Conservation (phyloP, 2,113 vertebrate species). For the Cottus gobio region DNA sequence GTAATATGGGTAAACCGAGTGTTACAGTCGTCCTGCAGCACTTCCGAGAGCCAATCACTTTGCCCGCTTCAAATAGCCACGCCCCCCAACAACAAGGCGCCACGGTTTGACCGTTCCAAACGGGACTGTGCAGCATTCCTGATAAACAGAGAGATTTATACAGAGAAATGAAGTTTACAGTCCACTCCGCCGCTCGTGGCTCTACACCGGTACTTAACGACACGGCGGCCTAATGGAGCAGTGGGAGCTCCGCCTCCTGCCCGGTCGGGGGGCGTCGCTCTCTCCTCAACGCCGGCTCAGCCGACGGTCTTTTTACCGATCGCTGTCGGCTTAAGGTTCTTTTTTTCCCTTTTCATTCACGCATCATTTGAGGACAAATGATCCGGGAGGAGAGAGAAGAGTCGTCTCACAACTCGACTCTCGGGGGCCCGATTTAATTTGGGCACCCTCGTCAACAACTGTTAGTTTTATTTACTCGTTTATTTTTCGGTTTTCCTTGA, state of each 20-base stretch:
- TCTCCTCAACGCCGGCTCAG: background rate
- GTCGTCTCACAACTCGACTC: background rate
- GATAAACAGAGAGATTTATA: too few relatives aligned
- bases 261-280: background rate
- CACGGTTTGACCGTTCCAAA: too few relatives aligned
- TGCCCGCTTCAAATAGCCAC: too few relatives aligned
- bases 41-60: too few relatives aligned
- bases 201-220: background rate
- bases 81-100: too few relatives aligned
- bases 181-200: too few relatives aligned
- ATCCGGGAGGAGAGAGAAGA: background rate
- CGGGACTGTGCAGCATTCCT: too few relatives aligned
- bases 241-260: background rate
- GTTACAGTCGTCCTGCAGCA: too few relatives aligned
- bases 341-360: background rate
- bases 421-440: background rate
- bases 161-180: too few relatives aligned
- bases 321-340: constrained; percentile 18
- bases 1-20: too few relatives aligned
- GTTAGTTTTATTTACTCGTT: background rate
- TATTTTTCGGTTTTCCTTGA: background rate
- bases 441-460: background rate
- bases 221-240: constrained; percentile 18
- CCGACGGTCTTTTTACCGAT: constrained; percentile 13
- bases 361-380: constrained; percentile 43